Evolutionary conservation across 2,113 vertebrate genomes (phyloP).

Genomic region (Phalacrocorax pelagicus): DNA sequence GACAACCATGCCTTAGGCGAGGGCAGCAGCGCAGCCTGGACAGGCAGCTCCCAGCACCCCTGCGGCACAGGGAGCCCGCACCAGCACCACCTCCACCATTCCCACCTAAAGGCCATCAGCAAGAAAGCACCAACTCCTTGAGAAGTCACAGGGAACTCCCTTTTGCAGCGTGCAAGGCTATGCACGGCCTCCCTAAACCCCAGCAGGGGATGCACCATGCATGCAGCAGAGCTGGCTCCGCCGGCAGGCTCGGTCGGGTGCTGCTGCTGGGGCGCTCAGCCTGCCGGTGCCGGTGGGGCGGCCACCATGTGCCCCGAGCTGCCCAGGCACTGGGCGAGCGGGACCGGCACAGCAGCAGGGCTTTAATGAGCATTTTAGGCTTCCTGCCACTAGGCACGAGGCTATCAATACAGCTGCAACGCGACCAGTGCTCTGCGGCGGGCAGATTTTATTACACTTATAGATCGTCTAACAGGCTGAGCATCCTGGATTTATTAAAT

Average conservation of each 20-base stretch:
- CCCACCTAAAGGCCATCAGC: neutral
- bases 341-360: neutral
- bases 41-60: neutral
- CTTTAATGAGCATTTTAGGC: conserved; percentile 16
- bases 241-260: accelerated
- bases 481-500: conserved; percentile 45
- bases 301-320: accelerated
- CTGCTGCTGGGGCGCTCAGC: neutral
- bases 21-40: neutral
- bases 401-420: neutral
- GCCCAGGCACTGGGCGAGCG: accelerated
- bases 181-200: neutral
- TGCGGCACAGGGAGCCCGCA: neutral
- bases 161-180: neutral
- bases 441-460: conserved; percentile 46
- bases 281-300: accelerated
- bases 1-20: neutral
- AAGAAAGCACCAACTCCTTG: neutral
- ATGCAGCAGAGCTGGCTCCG: neutral
- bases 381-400: neutral
- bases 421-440: accelerated
- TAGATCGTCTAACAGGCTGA: conserved; percentile 27
- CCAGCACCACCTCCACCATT: neutral
- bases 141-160: neutral
- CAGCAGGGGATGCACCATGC: neutral